These are phyloP conservation scores for Mylabris phalerata DNA, from an alignment of 1,140 invertebrate species.

Conservation along the genomic window DNA sequence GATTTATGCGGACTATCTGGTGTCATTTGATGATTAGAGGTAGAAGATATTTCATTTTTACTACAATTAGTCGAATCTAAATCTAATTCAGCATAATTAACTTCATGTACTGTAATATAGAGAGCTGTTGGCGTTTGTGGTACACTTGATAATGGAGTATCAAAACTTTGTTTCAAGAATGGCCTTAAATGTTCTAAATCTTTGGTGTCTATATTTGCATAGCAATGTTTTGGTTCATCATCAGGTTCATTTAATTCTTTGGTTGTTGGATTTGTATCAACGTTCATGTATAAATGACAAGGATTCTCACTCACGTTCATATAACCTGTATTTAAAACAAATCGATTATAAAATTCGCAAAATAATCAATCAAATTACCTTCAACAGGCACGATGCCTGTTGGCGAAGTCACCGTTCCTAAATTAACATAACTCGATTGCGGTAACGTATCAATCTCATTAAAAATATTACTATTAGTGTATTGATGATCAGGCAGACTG, in stretches of 20 bases:
- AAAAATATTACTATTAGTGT: constrained; percentile 29
- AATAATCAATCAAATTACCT: background rate
- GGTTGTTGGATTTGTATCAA: constrained; percentile 43
- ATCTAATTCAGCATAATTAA: constrained; percentile 74
- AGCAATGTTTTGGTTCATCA: constrained; percentile 48
- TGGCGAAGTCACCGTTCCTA: constrained; percentile 37
- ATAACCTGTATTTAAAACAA: background rate
- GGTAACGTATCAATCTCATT: constrained; percentile 17
- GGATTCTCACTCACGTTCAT: constrained; percentile 33
- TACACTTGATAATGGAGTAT: constrained; percentile 22
- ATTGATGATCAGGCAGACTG: constrained; percentile 28
- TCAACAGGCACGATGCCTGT: constrained; percentile 23
- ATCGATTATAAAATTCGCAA: no score
- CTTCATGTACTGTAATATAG: constrained; percentile 46
- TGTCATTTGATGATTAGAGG: constrained; percentile 31
- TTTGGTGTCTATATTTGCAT: constrained; percentile 59
- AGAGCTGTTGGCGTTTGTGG: constrained; percentile 46
- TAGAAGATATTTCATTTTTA: background rate
- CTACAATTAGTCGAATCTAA: constrained; percentile 48
- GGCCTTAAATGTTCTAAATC: constrained; percentile 49
- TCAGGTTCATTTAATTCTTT: constrained; percentile 29
- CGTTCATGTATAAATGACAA: constrained; percentile 59
- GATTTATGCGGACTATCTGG: constrained; percentile 51
- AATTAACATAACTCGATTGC: constrained; percentile 42
- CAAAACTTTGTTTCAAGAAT: constrained; percentile 34